These are phyloP conservation scores for Micromys minutus DNA, from an alignment of 2,113 vertebrate species.

Conservation along the genomic window DNA sequence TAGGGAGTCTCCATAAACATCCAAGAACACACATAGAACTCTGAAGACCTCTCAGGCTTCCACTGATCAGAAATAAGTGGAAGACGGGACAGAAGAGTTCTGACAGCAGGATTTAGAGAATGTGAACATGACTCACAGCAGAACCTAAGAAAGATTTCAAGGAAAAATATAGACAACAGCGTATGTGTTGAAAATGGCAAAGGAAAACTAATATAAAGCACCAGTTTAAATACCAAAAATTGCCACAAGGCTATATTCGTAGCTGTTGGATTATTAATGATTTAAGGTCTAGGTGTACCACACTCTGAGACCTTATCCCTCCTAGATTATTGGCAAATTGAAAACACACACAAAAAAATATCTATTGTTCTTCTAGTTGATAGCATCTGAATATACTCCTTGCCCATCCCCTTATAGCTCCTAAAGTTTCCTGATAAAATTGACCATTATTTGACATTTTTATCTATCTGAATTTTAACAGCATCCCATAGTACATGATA, in stretches of 20 bases:
- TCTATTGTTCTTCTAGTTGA: fast-evolving
- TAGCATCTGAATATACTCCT: too few species aligned
- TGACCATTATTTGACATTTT: not conserved
- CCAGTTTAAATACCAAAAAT: slow-evolving; percentile 21
- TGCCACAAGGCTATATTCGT: too few species aligned
- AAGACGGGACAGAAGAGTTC: not conserved
- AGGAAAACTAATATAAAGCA: not conserved
- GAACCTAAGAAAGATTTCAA: not conserved
- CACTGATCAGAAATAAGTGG: not conserved
- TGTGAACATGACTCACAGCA: fast-evolving
- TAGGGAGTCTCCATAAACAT: not conserved
- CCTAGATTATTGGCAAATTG: not conserved
- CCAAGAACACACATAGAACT: not conserved
- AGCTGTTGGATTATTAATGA: too few species aligned
- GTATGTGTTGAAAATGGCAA: not conserved
- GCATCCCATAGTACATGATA: too few species aligned
- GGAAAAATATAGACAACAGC: not conserved
- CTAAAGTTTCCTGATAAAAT: not conserved
- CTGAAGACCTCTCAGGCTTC: not conserved
- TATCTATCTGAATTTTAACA: not conserved
- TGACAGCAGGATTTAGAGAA: slow-evolving; percentile 31
- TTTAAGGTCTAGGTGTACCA: too few species aligned
- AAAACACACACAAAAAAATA: not conserved
- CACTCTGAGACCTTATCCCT: too few species aligned
- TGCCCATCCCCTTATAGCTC: fast-evolving